Base-by-base conservation (phyloP, 2,797 vertebrate genomes). In the Clamator glandarius region DNA sequence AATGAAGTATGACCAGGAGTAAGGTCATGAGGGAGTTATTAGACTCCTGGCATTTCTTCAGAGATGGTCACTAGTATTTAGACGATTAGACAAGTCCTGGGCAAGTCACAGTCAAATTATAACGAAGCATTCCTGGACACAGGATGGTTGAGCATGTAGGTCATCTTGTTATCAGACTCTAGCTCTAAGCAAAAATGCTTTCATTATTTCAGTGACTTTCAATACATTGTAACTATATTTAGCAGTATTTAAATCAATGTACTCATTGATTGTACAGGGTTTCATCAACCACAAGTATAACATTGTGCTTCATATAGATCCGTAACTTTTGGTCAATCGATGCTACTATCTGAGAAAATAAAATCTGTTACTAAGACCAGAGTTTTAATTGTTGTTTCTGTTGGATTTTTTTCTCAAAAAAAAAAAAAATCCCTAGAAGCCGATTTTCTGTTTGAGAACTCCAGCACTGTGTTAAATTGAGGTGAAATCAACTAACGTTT, bases 381-480 rank as follows among this genome's bases (percentile, higher is more conserved):
- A 4, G 0, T 0, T 3, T 20, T 79, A 62, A 41, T 35, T 58
- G 8, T n/a, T 75, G 7, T 29, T 15, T 12, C 13, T 74, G 2
- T 41, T 69, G 13, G 8, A 0, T 3, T 28, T 54, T 84, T 72
- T 89, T 14, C 15, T 57, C 24, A 36, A 75, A 78, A 48, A 61
- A 28, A 36, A 75, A 78, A 46, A 61, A 89, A 44, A 5, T 2
- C n/a, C 54, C 6, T 41, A 67, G 57, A 82, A 79, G 58, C 9
- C 4, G 28, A 5, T 58, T 50, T 46, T 70, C 8, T 66, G 2
- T 51, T 84, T 66, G 31, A 87, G 41, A 64, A 33, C 4, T 61
- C 6, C 12, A 76, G 5, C 3, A 8, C 7, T 50, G 4, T 41
- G 26, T 35, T 41, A 86, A 87, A 80, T 25, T 68, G 4, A 0